Evolutionary conservation across 2,888 invertebrate species (phyloP), one percentile per base, ranked within the genome.

Genomic region (Eupithecia vulgata): DNA sequence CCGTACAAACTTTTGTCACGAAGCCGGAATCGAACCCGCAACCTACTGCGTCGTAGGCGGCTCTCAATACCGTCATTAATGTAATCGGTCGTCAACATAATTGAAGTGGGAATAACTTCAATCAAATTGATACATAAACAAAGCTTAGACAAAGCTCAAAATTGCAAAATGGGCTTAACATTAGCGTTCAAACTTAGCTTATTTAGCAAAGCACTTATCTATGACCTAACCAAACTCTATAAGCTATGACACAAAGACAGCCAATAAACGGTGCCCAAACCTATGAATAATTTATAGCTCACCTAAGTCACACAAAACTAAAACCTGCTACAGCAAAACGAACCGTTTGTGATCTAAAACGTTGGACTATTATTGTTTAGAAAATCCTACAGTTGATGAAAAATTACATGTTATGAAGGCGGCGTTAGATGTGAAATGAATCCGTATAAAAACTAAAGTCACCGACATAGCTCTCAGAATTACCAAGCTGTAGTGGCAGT

Each of bases 201-300:
- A 25, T 35, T 52, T 52, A 64, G 40, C 5, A n/a, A 21, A 12
- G 5, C n/a, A n/a, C n/a, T n/a, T n/a, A n/a, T n/a, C n/a, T 57
- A 17, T 71, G 59, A 52, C 7, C 69, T 37, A 72, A 64, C 69
- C 37, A 72, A 62, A 67, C 48, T 61, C 34, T 6, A 8, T 72
- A 72, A 70, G 68, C 75, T 75, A 42, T 70, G 69, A 64, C 72
- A 72, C 48, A 68, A 72, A 75, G 70, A 67, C 48, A 76, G 74
- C 77, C 78, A 76, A 78, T 78, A 76, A 76, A 74, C 70, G 75
- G 64, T 61, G 17, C 21, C 52, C 21, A 21, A 59, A 71, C 25
- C 66, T 65, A 79, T 81, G 81, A 81, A 81, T 81, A 79, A 81
- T 81, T 79, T 78, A 81, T 79, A 75, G 68, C 78, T 76, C 75